Base-by-base conservation (phyloP, 2,113 vertebrate species). In the Collichthys lucidus region DNA sequence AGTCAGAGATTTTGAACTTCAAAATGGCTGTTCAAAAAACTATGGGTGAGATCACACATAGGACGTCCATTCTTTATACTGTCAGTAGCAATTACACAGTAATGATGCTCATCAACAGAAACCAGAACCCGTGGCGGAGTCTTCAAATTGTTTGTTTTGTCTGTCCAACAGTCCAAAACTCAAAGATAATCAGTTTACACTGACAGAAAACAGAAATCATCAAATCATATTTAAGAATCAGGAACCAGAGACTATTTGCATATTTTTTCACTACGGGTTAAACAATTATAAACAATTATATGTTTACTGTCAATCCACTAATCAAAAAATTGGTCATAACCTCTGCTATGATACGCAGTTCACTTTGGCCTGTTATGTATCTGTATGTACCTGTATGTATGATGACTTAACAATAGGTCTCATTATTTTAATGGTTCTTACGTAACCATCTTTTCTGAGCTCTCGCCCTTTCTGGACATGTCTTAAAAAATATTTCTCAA, bases 371-470 rank as follows among this genome's bases (percentile, higher is more conserved):
- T 52, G 42, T 73, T 57, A 7, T 3, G 24, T 55, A 46, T 56
- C 31, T 65, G 77, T 22, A 59, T 5, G 62, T 64, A 20, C 64
- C 61, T 4, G 52, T 64, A n/a, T n/a, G n/a, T n/a, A n/a, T n/a
- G 70, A 42, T 5, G 2, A 59, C 67, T 69, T 44, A 22, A 68
- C 63, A 63, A 4, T 11, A 73, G 17, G 14, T 68, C 66, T 85
- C 57, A 82, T 89, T 88, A 89, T 67, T 77, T 66, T 70, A 69
- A 78, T 70, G 77, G 69, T 52, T 85, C 68, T 87, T 87, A 80
- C 44, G 53, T 57, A 85, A 91, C 79, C 12, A 60, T 79, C 31
- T 52, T 17, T 22, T 79, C 59, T 68, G 35, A 76, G 65, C 73
- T 24, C 57, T 31, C 24, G 65, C 59, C 26, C 61, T 79, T 74